Evolutionary conservation across 2,797 vertebrate species (phyloP), one percentile per base, ranked within the genome.

Genomic region (Cyclopterus lumpus): DNA sequence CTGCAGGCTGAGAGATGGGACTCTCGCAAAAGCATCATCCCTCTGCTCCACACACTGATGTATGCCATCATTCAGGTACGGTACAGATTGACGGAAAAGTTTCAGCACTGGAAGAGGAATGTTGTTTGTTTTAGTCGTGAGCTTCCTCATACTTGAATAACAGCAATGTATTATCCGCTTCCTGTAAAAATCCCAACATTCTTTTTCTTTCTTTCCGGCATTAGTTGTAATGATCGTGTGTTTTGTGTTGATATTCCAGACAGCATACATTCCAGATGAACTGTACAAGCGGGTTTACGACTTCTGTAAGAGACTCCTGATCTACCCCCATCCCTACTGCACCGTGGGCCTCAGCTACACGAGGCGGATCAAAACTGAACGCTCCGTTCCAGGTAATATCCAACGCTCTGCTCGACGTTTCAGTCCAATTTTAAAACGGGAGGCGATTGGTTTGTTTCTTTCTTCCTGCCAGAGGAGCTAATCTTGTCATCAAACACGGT

Each of bases 31-130:
- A 84, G 94, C 88, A 96, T 99, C 87, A 95, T 99, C 54, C 98
- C 97, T 8, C 83, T 99, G 92, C 94, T 99, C 67, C 96, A 98
- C 91, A 99, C 96, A 0, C 94, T 99, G 67, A 97, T 99, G 95
- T 98, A 97, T 22, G 91, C 96, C 66, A 77, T 97, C 76, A 91
- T 96, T 55, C 97, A 99, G 97, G 97, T 99, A 89, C 15, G 40
- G 20, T 11, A 53, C n/a, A 20, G 9, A 51, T 9, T 6, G 44
- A 26, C 60, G 46, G 61, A 53, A 71, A 73, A 51, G 49, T 12
- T 51, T 54, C 22, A 40, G 34, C 58, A 24, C n/a, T 58, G 26
- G 34, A 54, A 10, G 12, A 36, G 4, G 10, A 42, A 16, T 44
- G 1, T 40, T 4, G 0, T 62, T n/a, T 42, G 38, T 58, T 38